Conservation (phyloP, 2,888 invertebrate species). For the Rhorus exstirpatorius region DNA sequence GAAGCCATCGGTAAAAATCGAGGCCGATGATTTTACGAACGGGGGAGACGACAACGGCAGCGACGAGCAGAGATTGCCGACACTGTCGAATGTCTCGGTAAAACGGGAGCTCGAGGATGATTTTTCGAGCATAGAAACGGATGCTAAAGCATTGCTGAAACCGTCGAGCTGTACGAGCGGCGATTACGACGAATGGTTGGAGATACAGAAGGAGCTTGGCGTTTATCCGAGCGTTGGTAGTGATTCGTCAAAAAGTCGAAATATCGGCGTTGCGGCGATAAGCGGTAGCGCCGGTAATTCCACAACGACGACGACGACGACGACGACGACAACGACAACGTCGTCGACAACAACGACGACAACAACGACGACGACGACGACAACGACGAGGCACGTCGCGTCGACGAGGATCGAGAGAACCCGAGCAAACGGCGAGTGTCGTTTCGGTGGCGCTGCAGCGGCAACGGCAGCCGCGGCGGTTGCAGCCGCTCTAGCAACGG, state of each 20-base stretch:
- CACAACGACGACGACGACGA: conserved; percentile 75
- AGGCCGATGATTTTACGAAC: conserved; percentile 80
- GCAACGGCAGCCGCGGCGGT: conserved; percentile 57
- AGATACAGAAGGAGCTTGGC: conserved; percentile 90
- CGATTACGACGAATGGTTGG: conserved; percentile 90
- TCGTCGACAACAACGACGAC: too few relatives aligned
- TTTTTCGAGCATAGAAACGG: conserved; percentile 80
- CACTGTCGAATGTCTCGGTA: conserved; percentile 80
- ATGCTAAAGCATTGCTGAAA: conserved; percentile 80
- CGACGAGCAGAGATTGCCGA: conserved; percentile 74
- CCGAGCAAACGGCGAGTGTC: conserved; percentile 83
- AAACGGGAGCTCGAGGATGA: conserved; percentile 84
- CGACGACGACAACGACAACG: too few relatives aligned
- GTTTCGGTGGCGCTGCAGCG: conserved; percentile 66
- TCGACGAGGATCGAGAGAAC: conserved; percentile 80
- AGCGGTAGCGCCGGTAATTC: conserved; percentile 64
- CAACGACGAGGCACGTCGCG: too few relatives aligned
- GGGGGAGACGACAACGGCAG: background rate
- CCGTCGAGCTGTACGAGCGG: conserved; percentile 82
- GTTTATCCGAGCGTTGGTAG: conserved; percentile 80
- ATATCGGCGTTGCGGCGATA: conserved; percentile 69
- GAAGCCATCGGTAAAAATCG: conserved; percentile 83
- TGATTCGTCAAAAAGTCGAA: conserved; percentile 78
- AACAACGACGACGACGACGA: too few relatives aligned
- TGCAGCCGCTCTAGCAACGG: conserved; percentile 36